A percentile compares a stretch with the other conserved stretches of the same genome.
These are phyloP conservation scores for Myxocyprinus asiaticus DNA, from an alignment of 2,113 vertebrate species.

Conservation along the genomic window DNA sequence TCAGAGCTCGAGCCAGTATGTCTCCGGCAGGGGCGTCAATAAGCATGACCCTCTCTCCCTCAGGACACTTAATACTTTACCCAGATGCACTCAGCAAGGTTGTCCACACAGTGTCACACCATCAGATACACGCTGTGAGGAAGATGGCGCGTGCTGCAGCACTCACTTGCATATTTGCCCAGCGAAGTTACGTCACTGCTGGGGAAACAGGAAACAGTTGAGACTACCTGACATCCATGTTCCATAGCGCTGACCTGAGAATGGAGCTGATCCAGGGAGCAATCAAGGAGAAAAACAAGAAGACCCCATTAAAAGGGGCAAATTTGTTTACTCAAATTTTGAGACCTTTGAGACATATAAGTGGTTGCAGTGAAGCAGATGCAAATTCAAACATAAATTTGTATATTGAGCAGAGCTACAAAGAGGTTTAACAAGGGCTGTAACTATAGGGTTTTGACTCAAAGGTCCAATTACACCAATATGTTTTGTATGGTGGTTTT, in stretches of 20 bases:
- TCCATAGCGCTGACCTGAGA: constrained; percentile 42
- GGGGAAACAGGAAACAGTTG: constrained; percentile 78
- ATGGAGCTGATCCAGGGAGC: constrained; percentile 72
- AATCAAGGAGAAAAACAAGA: constrained; percentile 73
- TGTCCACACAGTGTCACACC: constrained; percentile 47
- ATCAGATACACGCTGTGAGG: constrained; percentile 34
- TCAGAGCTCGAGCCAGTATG: constrained; percentile 64
- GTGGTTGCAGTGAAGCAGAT: too few species aligned
- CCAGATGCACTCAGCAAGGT: constrained; percentile 67
- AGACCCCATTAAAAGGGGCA: constrained; percentile 49
- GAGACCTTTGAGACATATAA: neutral
- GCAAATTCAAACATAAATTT: too few species aligned
- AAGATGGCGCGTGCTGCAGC: constrained; percentile 33
- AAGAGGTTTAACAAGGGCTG: too few species aligned
- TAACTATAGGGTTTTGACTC: too few species aligned
- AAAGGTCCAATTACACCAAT: too few species aligned
- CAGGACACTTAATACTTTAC: constrained; percentile 70
- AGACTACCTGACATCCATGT: constrained; percentile 54
- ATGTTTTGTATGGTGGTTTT: too few species aligned
- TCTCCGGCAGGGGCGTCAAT: constrained; percentile 64
- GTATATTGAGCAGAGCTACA: too few species aligned
- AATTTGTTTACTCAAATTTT: constrained; percentile 23
- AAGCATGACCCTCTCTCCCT: constrained; percentile 62
- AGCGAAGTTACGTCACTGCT: constrained; percentile 72
- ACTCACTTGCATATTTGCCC: constrained; percentile 73